phyloP scores from a whole-genome alignment of 2,888 invertebrate genomes.

The Argyresthia albistria region DNA sequence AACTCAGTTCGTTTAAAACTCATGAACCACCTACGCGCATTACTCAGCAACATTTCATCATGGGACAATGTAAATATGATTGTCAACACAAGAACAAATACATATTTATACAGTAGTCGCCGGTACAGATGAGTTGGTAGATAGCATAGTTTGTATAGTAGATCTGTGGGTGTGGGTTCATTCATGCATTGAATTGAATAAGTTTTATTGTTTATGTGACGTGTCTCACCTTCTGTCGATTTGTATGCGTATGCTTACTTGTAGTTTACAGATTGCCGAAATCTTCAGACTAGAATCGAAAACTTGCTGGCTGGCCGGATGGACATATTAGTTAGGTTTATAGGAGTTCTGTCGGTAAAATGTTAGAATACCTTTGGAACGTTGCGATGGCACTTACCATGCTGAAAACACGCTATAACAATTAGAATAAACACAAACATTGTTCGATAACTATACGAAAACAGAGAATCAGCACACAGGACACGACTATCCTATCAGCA shows the following conservation, averaged over 20 bases:
- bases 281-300: not conserved
- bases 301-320: not conserved
- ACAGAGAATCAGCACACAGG: constrained; percentile 11
- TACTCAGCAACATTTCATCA: constrained; percentile 28
- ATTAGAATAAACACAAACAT: no score
- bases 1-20: constrained; percentile 51
- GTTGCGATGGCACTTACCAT: not conserved
- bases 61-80: constrained; percentile 62
- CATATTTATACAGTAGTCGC: constrained; percentile 58
- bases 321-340: no score
- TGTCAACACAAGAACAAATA: constrained; percentile 66
- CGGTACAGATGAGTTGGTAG: constrained; percentile 39
- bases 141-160: constrained; percentile 31
- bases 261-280: no score
- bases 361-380: no score
- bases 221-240: not conserved
- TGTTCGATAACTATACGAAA: not conserved
- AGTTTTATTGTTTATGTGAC: not conserved
- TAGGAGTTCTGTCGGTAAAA: no score
- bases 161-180: constrained; percentile 10
- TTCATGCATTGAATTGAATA: not conserved
- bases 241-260: no score
- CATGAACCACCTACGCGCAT: constrained; percentile 45
- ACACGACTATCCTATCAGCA: constrained; percentile 25
- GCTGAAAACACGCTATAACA: no score